Percentiles rank a stretch among this genome's conserved stretches.
Evolutionary conservation across 2,888 invertebrate species (phyloP).

Genomic region (Sipha maydis): DNA sequence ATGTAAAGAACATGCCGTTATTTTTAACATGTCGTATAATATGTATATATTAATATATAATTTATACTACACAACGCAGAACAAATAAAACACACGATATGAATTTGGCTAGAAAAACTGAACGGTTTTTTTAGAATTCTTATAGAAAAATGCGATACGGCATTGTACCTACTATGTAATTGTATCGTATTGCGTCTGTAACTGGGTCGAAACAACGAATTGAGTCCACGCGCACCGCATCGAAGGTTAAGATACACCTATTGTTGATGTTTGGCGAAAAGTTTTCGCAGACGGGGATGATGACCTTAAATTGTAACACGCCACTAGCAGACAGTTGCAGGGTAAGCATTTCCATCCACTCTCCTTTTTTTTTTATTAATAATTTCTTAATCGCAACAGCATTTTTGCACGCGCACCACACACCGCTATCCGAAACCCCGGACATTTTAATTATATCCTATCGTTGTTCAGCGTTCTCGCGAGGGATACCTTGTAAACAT

Average conservation of each 20-base stretch:
- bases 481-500: neutral
- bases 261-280: neutral
- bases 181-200: too few relatives aligned
- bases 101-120: too few relatives aligned
- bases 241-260: too few relatives aligned
- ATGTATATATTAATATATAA: too few relatives aligned
- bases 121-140: too few relatives aligned
- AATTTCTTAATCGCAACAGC: conserved; percentile 7
- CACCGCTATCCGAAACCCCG: neutral
- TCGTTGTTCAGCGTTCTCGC: neutral
- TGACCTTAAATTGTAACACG: conserved; percentile 1
- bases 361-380: neutral
- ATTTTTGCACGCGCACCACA: neutral
- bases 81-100: too few relatives aligned
- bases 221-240: neutral
- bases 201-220: neutral
- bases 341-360: too few relatives aligned
- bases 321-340: neutral
- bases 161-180: too few relatives aligned
- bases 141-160: too few relatives aligned
- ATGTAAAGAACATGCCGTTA: too few relatives aligned
- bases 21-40: too few relatives aligned
- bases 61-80: too few relatives aligned
- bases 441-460: neutral
- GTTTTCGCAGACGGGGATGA: neutral